Conservation (phyloP, 2,888 invertebrate species). For the Lasioglossum morio region DNA sequence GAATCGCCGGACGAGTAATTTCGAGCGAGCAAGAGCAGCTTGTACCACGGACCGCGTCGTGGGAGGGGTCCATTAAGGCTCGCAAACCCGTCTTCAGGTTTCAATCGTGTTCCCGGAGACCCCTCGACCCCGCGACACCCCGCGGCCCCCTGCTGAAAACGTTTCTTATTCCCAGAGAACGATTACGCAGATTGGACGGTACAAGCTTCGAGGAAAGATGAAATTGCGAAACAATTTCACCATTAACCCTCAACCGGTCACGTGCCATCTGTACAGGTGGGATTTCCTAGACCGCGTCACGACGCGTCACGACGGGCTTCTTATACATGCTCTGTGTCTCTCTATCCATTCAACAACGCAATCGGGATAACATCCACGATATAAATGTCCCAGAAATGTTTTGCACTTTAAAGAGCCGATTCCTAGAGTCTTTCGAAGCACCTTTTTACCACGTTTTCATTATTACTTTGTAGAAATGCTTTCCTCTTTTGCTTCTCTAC, state of each 20-base stretch:
- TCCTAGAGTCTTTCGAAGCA: too few species aligned
- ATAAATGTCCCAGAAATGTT: too few species aligned
- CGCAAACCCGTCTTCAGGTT: constrained; percentile 44
- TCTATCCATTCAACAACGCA: too few species aligned
- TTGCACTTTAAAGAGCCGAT: too few species aligned
- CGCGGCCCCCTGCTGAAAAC: constrained; percentile 45
- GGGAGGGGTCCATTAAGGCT: constrained; percentile 60
- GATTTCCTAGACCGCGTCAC: too few species aligned
- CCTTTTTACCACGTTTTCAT: too few species aligned
- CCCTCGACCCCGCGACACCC: constrained; percentile 13
- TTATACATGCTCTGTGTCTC: too few species aligned
- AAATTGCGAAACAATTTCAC: constrained; percentile 56
- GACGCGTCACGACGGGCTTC: too few species aligned
- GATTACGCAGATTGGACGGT: constrained; percentile 76
- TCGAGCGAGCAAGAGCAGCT: constrained; percentile 1
- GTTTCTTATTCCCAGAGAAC: constrained; percentile 71
- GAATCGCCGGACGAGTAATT: background rate
- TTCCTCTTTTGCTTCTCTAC: too few species aligned
- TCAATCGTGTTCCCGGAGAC: constrained; percentile 54
- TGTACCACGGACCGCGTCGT: constrained; percentile 13
- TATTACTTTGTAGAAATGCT: too few species aligned
- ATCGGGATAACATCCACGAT: too few species aligned
- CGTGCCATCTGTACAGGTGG: background rate
- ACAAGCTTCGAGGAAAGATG: constrained; percentile 61
- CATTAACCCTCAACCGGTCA: background rate